phyloP scores from a whole-genome alignment of 2,888 invertebrate genomes.

The Rotaria socialis region DNA sequence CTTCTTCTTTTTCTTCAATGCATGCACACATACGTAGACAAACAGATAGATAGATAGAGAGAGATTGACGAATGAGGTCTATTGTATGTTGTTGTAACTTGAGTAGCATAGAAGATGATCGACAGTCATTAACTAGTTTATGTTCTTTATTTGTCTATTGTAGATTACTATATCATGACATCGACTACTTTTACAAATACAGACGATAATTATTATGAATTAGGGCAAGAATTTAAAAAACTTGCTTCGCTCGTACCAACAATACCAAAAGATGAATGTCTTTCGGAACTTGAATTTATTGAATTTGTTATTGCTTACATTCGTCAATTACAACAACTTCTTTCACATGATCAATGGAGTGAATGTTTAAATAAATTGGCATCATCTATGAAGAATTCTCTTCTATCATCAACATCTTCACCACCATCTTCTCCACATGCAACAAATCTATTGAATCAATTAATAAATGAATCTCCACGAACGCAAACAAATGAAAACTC shows the following conservation, averaged over 20 bases:
- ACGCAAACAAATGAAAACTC: not conserved
- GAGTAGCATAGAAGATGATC: not conserved
- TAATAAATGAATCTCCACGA: not conserved
- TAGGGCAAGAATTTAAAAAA: constrained; percentile 26
- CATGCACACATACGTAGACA: not conserved
- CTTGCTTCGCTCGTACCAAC: not conserved
- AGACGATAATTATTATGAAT: constrained; percentile 7
- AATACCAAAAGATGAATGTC: constrained; percentile 14
- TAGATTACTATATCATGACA: constrained; percentile 6
- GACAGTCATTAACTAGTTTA: not conserved
- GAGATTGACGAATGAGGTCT: not conserved
- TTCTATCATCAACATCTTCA: not conserved
- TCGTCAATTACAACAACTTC: constrained; percentile 12
- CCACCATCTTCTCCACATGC: not conserved
- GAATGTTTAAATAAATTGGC: constrained; percentile 28
- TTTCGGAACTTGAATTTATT: constrained; percentile 16
- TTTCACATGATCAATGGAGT: not conserved
- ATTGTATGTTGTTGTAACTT: constrained; percentile 21
- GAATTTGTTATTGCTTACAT: constrained; percentile 15
- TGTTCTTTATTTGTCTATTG: not conserved
- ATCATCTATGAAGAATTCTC: not conserved
- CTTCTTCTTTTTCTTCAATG: not conserved
- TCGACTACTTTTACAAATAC: not conserved
- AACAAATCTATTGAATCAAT: not conserved
- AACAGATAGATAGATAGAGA: not conserved